Base-by-base conservation (phyloP, 1,140 invertebrate species). In the Alviniconcha marisindica region DNA sequence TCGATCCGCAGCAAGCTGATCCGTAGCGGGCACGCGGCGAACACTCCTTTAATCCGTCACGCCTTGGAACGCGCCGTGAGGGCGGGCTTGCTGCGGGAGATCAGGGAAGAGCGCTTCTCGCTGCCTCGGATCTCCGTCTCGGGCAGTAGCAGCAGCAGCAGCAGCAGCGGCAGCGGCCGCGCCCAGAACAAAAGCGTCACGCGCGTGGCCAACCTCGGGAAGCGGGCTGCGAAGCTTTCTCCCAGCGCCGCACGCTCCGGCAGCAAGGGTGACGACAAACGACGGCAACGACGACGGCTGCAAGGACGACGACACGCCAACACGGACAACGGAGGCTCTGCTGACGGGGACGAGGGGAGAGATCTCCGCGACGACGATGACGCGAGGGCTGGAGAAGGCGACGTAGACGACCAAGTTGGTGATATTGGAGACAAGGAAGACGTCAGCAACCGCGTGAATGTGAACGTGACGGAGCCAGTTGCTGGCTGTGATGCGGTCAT, bases 1-100 rank as follows among this genome's bases (percentile, higher is more conserved):
- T 71, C 69, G 31, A 71, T 71, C 69, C 69, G 69, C 36, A 40
- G 69, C 69, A 71, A 71, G 69, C 69, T 71, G 69, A 40, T 71
- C 33, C 69, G 69, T 36, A 40, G 15, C 33, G 69, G 69, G 33
- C 15, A 21, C 69, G 18, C 4, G 10, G 40, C 36, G 33, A 71
- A 40, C 14, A 40, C 69, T 18, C 10, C 10, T 5, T 36, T 40
- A 4, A 40, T 71, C 69, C 69, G 69, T 15, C 14, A 40, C 36
- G 69, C 69, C 40, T 18, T 71, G 69, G 69, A 71, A 2, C 33
- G 69, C 31, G 69, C 69, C 69, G 36, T 71, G 5, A 24, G 21
- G 2, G 14, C 69, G 69, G 69, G 69, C 7, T 15, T 71, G 69
- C 69, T 71, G 69, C 33, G 69, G 36, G 69, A 71, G 69, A 40